phyloP scores from a whole-genome alignment of 35 echinoderm and acorn worm species.

The Ptychodera flava region DNA sequence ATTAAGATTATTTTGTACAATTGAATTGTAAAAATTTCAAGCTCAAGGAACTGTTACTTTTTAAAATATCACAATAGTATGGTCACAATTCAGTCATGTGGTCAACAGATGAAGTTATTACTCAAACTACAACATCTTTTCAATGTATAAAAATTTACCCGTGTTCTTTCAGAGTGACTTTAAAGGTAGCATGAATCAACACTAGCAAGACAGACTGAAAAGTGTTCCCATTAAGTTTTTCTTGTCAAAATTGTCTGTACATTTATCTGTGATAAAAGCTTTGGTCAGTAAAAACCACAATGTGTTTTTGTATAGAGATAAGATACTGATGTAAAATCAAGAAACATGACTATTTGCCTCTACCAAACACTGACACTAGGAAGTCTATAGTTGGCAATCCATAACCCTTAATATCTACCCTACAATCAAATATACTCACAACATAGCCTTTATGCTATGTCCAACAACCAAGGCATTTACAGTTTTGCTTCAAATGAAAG shows the following conservation, averaged over 20 bases:
- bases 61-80: background rate
- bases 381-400: background rate
- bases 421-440: background rate
- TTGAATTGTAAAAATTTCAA: background rate
- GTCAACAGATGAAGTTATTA: background rate
- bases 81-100: background rate
- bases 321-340: background rate
- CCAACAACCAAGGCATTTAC: background rate
- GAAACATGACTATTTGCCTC: background rate
- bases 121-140: background rate
- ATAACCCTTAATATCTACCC: background rate
- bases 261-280: background rate
- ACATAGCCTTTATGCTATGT: background rate
- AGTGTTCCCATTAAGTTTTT: background rate
- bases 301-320: background rate
- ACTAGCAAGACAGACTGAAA: background rate
- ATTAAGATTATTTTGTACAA: background rate
- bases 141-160: background rate
- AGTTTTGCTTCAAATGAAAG: background rate
- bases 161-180: background rate
- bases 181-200: slow-evolving; percentile 1
- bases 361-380: background rate
- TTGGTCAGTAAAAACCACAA: slow-evolving; percentile 1
- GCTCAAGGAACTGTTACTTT: background rate
- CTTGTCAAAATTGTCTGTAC: slow-evolving; percentile 1